Evolutionary conservation across 2,888 invertebrate species (phyloP).

Genomic region (Polietes domitor): DNA sequence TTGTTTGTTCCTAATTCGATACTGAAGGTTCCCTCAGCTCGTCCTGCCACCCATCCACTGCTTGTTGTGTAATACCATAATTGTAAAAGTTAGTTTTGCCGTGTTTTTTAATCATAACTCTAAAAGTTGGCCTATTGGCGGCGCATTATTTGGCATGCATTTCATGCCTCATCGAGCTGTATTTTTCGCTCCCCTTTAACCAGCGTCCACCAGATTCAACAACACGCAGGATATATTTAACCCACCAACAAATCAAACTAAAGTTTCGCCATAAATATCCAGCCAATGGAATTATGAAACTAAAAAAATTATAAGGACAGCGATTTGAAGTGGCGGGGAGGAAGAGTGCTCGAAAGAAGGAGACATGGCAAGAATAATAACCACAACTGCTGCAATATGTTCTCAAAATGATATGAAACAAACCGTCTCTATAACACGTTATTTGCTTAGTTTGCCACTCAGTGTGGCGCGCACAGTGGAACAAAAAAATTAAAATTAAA

Average conservation of each 20-base stretch:
- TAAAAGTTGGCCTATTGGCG: neutral
- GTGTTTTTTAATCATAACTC: constrained; percentile 25
- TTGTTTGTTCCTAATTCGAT: constrained; percentile 32
- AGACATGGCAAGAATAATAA: neutral
- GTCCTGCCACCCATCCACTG: too few relatives aligned
- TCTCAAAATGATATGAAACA: constrained; percentile 31
- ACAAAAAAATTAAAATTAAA: too few relatives aligned
- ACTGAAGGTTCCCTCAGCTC: constrained; percentile 4
- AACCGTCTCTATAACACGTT: neutral
- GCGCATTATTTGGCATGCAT: constrained; percentile 14
- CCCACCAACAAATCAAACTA: constrained; percentile 51
- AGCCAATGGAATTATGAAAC: constrained; percentile 33
- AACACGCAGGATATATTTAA: neutral
- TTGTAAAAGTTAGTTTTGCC: constrained; percentile 20
- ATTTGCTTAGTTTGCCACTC: neutral
- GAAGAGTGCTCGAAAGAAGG: neutral
- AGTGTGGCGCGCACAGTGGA: too few relatives aligned
- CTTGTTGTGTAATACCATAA: constrained; percentile 4
- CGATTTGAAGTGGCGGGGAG: neutral
- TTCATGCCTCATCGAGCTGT: constrained; percentile 40
- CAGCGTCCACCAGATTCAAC: neutral
- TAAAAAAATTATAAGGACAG: neutral
- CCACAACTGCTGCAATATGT: constrained; percentile 54
- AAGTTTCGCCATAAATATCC: constrained; percentile 60
- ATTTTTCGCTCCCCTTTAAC: constrained; percentile 18